Evolutionary conservation across 1,140 invertebrate species (phyloP).

Genomic region (Drosophila oshimai): DNA sequence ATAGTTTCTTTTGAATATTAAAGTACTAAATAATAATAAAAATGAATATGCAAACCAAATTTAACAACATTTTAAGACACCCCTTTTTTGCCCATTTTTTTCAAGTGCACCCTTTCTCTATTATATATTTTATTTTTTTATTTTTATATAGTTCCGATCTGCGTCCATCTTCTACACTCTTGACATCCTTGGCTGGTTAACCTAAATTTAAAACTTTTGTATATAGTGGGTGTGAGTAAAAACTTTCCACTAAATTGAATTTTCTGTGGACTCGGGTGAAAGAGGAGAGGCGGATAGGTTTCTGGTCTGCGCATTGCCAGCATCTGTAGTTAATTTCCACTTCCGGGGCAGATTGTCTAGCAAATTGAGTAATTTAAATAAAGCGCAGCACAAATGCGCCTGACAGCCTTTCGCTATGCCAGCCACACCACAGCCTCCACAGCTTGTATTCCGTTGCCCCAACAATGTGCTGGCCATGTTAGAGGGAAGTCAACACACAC

Average conservation of each 20-base stretch:
- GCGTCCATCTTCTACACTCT: slow-evolving; percentile 10
- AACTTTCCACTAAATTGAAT: slow-evolving; percentile 51
- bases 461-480: slow-evolving; percentile 26
- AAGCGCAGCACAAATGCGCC: slow-evolving; percentile 44
- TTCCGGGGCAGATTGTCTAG: slow-evolving; percentile 44
- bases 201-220: slow-evolving; percentile 46
- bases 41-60: too few relatives aligned
- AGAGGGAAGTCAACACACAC: slow-evolving; percentile 33
- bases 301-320: background rate
- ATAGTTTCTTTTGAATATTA: too few relatives aligned
- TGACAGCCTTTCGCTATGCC: slow-evolving; percentile 15
- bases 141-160: slow-evolving; percentile 15
- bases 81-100: background rate
- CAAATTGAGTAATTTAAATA: slow-evolving; percentile 72
- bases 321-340: slow-evolving; percentile 58
- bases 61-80: too few relatives aligned
- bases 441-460: slow-evolving; percentile 26
- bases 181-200: slow-evolving; percentile 20
- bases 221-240: background rate
- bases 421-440: background rate
- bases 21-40: too few relatives aligned
- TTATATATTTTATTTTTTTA: slow-evolving; percentile 18
- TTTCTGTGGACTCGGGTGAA: slow-evolving; percentile 11
- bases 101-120: background rate
- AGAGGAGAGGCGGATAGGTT: background rate